A percentile compares a stretch with the other conserved stretches of the same genome.
Conservation (phyloP, 2,888 invertebrate genomes). For the Drosophila kambysellisi region DNA sequence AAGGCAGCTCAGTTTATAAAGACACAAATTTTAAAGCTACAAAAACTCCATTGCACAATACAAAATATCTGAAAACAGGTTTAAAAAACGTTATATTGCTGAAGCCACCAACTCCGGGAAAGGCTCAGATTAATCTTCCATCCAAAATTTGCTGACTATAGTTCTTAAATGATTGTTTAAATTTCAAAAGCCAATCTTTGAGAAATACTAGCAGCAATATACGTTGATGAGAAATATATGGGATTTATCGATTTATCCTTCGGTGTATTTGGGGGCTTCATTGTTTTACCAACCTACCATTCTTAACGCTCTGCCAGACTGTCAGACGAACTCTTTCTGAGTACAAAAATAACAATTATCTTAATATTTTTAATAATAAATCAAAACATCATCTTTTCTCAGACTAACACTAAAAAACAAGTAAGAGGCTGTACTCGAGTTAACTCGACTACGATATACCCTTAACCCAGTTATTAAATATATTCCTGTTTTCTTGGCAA, state of each 20-base stretch:
- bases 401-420: not conserved
- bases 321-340: not conserved
- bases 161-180: not conserved
- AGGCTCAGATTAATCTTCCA: not conserved
- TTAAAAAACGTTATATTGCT: not conserved
- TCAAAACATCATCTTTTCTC: not conserved
- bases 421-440: too few relatives aligned
- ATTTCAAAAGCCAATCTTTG: not conserved
- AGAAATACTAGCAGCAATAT: not conserved
- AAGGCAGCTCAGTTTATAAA: not conserved
- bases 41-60: not conserved
- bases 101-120: too few relatives aligned
- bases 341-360: not conserved
- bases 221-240: not conserved
- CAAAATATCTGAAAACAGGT: not conserved
- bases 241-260: not conserved
- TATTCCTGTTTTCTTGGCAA: too few relatives aligned
- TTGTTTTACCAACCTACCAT: not conserved
- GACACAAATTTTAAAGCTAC: not conserved
- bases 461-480: too few relatives aligned
- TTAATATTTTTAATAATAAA: not conserved
- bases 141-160: not conserved
- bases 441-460: too few relatives aligned
- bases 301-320: not conserved
- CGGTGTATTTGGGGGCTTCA: not conserved